phyloP scores from a whole-genome alignment of 1,140 invertebrate species.

The Drosophila chauvacae region DNA sequence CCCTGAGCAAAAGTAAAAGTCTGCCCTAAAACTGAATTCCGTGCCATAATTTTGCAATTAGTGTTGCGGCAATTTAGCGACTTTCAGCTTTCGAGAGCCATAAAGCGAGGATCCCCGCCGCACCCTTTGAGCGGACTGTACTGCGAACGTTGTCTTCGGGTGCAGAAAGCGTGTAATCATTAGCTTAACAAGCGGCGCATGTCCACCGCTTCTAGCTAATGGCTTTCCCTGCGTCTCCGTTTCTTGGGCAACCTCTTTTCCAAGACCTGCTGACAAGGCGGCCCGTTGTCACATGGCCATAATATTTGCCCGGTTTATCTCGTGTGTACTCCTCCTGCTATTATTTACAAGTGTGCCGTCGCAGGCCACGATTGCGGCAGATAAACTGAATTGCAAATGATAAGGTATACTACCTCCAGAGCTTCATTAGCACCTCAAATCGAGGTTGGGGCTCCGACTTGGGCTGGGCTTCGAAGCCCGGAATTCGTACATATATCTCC shows the following conservation, averaged over 20 bases:
- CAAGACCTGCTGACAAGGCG: constrained; percentile 56
- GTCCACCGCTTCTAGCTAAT: constrained; percentile 31
- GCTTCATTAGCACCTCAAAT: constrained; percentile 39
- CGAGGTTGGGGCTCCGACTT: constrained; percentile 11
- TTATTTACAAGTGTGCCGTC: constrained; percentile 72
- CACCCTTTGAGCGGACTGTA: constrained; percentile 41
- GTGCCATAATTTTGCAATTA: constrained; percentile 24
- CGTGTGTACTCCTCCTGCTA: constrained; percentile 50
- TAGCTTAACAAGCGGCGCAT: constrained; percentile 70
- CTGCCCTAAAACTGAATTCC: background rate
- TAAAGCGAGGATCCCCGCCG: constrained; percentile 13
- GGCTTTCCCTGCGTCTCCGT: constrained; percentile 11
- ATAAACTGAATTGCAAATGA: constrained; percentile 47
- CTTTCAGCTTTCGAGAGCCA: constrained; percentile 41
- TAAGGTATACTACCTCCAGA: constrained; percentile 11
- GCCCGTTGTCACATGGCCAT: constrained; percentile 62
- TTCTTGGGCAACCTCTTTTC: constrained; percentile 26
- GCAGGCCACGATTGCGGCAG: constrained; percentile 44
- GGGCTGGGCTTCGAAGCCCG: background rate
- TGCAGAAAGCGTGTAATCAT: constrained; percentile 76
- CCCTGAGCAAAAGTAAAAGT: constrained; percentile 36
- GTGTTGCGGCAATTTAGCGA: constrained; percentile 18
- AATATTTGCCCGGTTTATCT: constrained; percentile 70
- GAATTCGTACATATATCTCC: constrained; percentile 6
- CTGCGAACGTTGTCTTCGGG: constrained; percentile 26